Evolutionary conservation across 2,888 invertebrate species (phyloP).

Genomic region (Eugnorisma glareosa): DNA sequence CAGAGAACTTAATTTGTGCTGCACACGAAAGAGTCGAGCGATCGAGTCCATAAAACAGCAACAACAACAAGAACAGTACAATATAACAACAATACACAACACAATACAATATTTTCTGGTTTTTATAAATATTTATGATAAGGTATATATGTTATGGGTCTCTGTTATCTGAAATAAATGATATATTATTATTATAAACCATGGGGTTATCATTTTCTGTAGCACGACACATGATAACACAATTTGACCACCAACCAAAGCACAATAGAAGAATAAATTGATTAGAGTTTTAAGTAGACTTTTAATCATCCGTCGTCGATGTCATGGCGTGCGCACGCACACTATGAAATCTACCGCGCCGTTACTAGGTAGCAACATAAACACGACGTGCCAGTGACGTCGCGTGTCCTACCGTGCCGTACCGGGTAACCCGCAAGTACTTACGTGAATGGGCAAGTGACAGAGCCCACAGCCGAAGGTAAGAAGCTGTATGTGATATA

Average conservation of each 20-base stretch:
- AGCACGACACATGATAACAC: no score
- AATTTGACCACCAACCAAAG: neutral
- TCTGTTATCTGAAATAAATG: no score
- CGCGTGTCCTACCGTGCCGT: neutral
- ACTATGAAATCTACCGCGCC: neutral
- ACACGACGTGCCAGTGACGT: neutral
- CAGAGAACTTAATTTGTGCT: no score
- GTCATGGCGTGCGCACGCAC: neutral
- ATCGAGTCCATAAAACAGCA: no score
- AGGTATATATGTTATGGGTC: no score
- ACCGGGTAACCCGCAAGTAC: constrained; percentile 72
- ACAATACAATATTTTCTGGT: no score
- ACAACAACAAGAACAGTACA: no score
- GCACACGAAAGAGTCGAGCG: no score
- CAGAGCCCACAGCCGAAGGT: constrained; percentile 96
- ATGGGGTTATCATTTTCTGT: neutral
- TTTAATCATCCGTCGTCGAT: neutral
- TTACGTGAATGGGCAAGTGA: constrained; percentile 96
- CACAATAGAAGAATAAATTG: neutral
- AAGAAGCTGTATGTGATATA: constrained; percentile 97
- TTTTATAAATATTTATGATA: no score
- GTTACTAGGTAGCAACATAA: neutral
- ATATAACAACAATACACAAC: no score
- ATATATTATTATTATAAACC: no score
- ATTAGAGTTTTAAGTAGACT: neutral